Base-by-base conservation (phyloP, 1,140 invertebrate species). In the Caenorhabditis latens region DNA sequence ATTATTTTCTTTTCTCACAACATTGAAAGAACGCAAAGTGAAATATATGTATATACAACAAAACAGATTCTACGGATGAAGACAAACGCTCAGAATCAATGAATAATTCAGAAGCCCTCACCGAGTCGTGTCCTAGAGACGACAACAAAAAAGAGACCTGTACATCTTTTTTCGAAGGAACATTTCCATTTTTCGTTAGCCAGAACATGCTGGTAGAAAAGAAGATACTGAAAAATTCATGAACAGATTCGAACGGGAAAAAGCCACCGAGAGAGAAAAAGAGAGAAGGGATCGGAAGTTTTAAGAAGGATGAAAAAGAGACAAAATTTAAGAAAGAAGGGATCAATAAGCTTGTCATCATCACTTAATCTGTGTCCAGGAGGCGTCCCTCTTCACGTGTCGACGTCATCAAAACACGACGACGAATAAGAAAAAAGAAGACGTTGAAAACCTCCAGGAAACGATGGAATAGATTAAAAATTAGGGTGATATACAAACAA, bases 291-390 rank as follows among this genome's bases (percentile, higher is more conserved):
- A 71, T 71, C 42, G 65, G 65, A 71, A 71, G 65, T 71, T 71
- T 43, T 71, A 46, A 46, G 14, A 4, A 42, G 42, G 24, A 11
- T 40, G 24, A n/a, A 46, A 13, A n/a, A 71, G 19, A n/a, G 16
- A 46, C 5, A 71, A 14, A 71, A 46, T 19, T 46, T 46, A 16
- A 46, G 16, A 19, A 8, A 71, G 14, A 21, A n/a, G 43, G n/a
- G 42, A 71, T 71, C 65, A 71, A 71, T 71, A 71, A 71, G 65
- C 65, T 46, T 71, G 65, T 71, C 65, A 65, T 65, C 63, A 65
- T 40, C 65, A 16, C 65, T 32, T 71, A 71, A 71, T 71, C 65
- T 71, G 65, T 48, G 65, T 46, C 65, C 58, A 61, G 58, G 58
- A 61, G 58, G 58, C 58, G 58, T 53, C 50, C 50, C 50, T 53